Evolutionary conservation across 1,140 invertebrate genomes (phyloP).

Genomic region (Glossosoma conforme): DNA sequence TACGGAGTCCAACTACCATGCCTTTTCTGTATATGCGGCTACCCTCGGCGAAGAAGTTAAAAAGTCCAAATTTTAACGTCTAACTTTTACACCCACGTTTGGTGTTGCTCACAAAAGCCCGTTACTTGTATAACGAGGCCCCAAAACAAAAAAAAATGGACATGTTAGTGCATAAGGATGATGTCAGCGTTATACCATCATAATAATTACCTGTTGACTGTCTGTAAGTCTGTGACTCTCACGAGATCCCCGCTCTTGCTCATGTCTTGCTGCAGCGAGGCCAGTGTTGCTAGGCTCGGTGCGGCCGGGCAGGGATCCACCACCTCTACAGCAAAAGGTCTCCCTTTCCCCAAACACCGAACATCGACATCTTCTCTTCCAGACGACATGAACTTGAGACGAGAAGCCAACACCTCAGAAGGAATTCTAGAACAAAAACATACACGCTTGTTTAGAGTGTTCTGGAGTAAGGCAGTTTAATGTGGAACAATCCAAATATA

Average conservation of each 20-base stretch:
- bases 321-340: conserved; percentile 84
- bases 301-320: conserved; percentile 59
- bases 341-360: conserved; percentile 75
- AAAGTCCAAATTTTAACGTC: no score
- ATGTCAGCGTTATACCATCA: conserved; percentile 1
- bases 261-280: conserved; percentile 44
- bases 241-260: conserved; percentile 49
- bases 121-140: no score
- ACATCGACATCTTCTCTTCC: conserved; percentile 96
- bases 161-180: no score
- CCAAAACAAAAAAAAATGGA: no score
- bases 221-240: conserved; percentile 60
- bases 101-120: no score
- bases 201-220: conserved; percentile 55
- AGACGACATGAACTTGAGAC: conserved; percentile 75
- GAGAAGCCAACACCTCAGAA: conserved; percentile 33
- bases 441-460: no score
- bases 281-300: conserved; percentile 50
- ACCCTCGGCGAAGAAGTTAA: no score
- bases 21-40: no score
- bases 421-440: conserved; percentile 35
- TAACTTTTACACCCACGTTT: no score
- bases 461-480: no score
- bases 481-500: no score
- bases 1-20: no score